These are phyloP conservation scores for Cartodere bifasciata DNA, from an alignment of 2,888 invertebrate genomes.

Conservation along the genomic window DNA sequence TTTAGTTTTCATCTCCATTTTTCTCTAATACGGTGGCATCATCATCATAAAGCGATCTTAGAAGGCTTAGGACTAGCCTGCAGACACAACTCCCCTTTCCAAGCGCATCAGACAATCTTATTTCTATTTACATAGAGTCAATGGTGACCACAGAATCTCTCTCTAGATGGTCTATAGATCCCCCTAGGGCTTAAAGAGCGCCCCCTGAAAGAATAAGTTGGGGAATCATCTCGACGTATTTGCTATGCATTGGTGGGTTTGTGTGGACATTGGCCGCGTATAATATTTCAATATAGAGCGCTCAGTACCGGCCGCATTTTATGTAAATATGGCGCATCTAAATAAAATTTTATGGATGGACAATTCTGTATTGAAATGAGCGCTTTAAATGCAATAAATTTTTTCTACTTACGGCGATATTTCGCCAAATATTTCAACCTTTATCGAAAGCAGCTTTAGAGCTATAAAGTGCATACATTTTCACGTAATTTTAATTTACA, in stretches of 20 bases:
- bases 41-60: conserved; percentile 25
- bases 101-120: conserved; percentile 23
- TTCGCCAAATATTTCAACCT: too few species aligned
- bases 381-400: conserved; percentile 19
- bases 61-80: conserved; percentile 6
- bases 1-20: conserved; percentile 18
- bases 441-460: too few species aligned
- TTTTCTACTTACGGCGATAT: conserved; percentile 5
- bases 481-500: too few species aligned
- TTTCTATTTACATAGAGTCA: conserved; percentile 27
- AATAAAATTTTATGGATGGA: conserved; percentile 29
- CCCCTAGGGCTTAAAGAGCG: conserved; percentile 19
- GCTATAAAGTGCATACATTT: too few species aligned
- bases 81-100: too few species aligned
- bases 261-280: conserved; percentile 34
- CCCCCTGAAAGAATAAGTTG: conserved; percentile 27
- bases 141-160: conserved; percentile 20
- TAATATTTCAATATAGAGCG: conserved; percentile 36
- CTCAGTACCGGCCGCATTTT: conserved; percentile 17
- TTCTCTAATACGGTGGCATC: conserved; percentile 22
- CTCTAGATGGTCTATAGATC: conserved; percentile 24
- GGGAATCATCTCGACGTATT: conserved; percentile 33
- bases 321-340: conserved; percentile 23
- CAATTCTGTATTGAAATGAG: conserved; percentile 24
- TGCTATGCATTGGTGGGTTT: conserved; percentile 35